Evolutionary conservation across 2,888 invertebrate genomes (phyloP), one percentile per base, ranked within the genome.

Genomic region (Chrysolina oricalcia): DNA sequence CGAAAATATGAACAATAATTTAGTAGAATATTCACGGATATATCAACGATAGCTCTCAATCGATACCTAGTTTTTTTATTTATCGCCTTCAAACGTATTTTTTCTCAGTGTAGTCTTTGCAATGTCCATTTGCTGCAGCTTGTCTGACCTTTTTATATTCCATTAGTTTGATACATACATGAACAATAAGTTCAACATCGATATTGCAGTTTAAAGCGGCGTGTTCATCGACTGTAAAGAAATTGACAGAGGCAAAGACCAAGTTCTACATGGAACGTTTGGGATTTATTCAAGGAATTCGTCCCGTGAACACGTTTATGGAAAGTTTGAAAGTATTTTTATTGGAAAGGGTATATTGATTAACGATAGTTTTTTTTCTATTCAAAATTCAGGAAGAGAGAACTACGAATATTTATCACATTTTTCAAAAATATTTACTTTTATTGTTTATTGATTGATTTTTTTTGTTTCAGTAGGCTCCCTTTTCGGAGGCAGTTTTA

Each of bases 401-500:
- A 15, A 5, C 59, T n/a, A n/a, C n/a, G n/a, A n/a, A n/a, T n/a
- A n/a, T n/a, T n/a, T n/a, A n/a, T n/a, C n/a, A n/a, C n/a, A n/a
- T n/a, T n/a, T n/a, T n/a, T n/a, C n/a, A n/a, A n/a, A n/a, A n/a
- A n/a, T n/a, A n/a, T n/a, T n/a, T n/a, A n/a, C n/a, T n/a, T n/a
- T n/a, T n/a, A n/a, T n/a, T n/a, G n/a, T n/a, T n/a, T n/a, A n/a
- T n/a, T n/a, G 59, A 21, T 23, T 23, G 67, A 77, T 75, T 62
- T 83, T 81, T 80, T 87, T 86, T 87, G 84, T 89, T 87, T 78
- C 87, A 89, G 89, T 89, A 86, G 89, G 88, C 78, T 88, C 89
- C 75, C 84, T 89, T 78, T 88, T 88, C 76, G 87, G 88, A 74
- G 87, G 87, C 75, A 85, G 86, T 78, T 87, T 88, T 83, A 85